These are phyloP conservation scores for Patella depressa DNA, from an alignment of 2,888 invertebrate species.

Conservation along the genomic window DNA sequence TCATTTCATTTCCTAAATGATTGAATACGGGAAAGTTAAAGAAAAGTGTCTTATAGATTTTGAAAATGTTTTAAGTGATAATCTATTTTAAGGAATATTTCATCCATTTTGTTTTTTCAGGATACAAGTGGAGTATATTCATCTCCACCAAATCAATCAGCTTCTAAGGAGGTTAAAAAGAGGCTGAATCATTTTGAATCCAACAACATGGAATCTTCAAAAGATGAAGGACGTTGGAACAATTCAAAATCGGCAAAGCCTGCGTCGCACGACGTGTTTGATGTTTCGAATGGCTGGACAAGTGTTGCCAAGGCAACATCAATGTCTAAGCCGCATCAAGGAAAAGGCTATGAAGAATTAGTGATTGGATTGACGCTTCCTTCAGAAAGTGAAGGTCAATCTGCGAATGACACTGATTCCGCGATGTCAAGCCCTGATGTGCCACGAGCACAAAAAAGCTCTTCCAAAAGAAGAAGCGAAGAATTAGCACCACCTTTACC, in stretches of 20 bases:
- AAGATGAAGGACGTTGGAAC: slow-evolving; percentile 58
- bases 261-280: slow-evolving; percentile 39
- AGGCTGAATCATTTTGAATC: slow-evolving; percentile 39
- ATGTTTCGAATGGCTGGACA: slow-evolving; percentile 40
- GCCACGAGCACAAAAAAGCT: slow-evolving; percentile 37
- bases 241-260: slow-evolving; percentile 53
- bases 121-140: slow-evolving; percentile 17
- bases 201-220: slow-evolving; percentile 33
- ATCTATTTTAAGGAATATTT: no score
- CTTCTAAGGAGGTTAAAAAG: slow-evolving; percentile 16
- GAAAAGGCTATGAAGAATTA: slow-evolving; percentile 49
- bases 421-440: slow-evolving; percentile 39
- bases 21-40: no score
- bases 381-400: slow-evolving; percentile 56
- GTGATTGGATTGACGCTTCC: slow-evolving; percentile 55
- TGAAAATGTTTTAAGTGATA: no score
- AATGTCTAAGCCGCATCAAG: slow-evolving; percentile 28
- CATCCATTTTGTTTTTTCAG: slow-evolving; percentile 14
- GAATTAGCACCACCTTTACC: slow-evolving; percentile 33
- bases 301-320: slow-evolving; percentile 52
- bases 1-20: no score
- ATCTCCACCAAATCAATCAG: slow-evolving; percentile 16
- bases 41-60: no score
- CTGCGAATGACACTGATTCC: slow-evolving; percentile 65
- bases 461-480: slow-evolving; percentile 30